These are phyloP conservation scores for Tetramorium simillimum DNA, from an alignment of 1,140 invertebrate genomes.

Conservation along the genomic window DNA sequence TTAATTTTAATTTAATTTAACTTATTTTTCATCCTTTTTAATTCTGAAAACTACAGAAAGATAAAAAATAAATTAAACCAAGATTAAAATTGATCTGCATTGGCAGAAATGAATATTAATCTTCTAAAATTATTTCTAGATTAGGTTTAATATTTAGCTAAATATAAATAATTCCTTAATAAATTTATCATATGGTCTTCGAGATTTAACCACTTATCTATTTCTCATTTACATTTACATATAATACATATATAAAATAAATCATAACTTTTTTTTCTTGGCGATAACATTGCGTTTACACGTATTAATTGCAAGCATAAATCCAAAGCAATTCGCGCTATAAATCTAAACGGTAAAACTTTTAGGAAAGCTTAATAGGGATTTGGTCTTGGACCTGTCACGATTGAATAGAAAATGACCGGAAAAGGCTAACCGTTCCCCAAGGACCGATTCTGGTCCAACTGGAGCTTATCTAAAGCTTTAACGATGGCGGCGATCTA, in stretches of 20 bases:
- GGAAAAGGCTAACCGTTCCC: constrained; percentile 79
- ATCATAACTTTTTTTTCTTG: neutral
- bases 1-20: no score
- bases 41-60: no score
- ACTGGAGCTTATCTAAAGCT: constrained; percentile 70
- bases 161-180: no score
- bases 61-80: no score
- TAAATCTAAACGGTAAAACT: constrained; percentile 62
- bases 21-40: no score
- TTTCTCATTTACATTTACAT: neutral
- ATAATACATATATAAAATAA: neutral
- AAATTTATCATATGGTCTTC: no score
- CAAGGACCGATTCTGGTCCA: constrained; percentile 55
- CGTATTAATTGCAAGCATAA: neutral
- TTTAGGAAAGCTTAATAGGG: constrained; percentile 72
- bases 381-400: constrained; percentile 55
- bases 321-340: constrained; percentile 28
- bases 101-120: no score
- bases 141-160: no score
- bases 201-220: no score
- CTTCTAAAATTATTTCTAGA: no score
- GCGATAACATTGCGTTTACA: neutral
- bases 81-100: no score
- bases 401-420: constrained; percentile 74
- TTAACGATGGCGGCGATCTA: constrained; percentile 78